Evolutionary conservation across 2,888 invertebrate genomes (phyloP).

Genomic region (Parnassius glacialis): DNA sequence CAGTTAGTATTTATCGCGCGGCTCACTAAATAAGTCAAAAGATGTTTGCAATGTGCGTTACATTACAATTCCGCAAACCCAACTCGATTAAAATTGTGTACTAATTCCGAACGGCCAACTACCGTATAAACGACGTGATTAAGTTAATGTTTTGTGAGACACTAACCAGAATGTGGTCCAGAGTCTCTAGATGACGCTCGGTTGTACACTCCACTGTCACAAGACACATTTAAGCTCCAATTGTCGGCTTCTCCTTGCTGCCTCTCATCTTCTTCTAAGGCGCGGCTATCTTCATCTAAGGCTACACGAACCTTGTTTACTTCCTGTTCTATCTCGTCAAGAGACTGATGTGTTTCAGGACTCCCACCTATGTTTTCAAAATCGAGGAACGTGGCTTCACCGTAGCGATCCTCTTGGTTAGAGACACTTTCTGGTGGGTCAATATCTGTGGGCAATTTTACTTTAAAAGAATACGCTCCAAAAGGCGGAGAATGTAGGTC

Average conservation of each 20-base stretch:
- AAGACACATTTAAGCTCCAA: conserved; percentile 79
- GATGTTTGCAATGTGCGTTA: conserved; percentile 48
- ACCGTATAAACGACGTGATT: conserved; percentile 33
- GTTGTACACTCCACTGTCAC: conserved; percentile 82
- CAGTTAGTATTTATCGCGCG: conserved; percentile 48
- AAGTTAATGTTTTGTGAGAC: conserved; percentile 33
- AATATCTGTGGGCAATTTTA: conserved; percentile 45
- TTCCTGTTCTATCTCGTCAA: conserved; percentile 75
- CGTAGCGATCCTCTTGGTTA: conserved; percentile 66
- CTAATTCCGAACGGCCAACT: conserved; percentile 46
- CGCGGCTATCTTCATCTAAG: conserved; percentile 72
- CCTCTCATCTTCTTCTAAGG: conserved; percentile 71
- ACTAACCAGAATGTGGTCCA: conserved; percentile 77
- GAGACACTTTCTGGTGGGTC: conserved; percentile 42
- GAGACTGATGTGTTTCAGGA: conserved; percentile 59
- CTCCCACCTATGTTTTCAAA: conserved; percentile 62
- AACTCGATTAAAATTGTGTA: conserved; percentile 58
- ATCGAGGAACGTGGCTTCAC: conserved; percentile 73
- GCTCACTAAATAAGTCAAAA: conserved; percentile 59
- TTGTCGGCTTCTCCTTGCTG: conserved; percentile 69
- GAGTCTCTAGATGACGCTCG: conserved; percentile 79
- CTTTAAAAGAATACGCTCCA: conserved; percentile 49
- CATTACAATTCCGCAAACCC: conserved; percentile 43
- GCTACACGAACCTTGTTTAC: conserved; percentile 76
- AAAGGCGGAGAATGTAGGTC: conserved; percentile 61